Conservation (phyloP, 2,113 vertebrate species). For the Bombycilla garrulus region DNA sequence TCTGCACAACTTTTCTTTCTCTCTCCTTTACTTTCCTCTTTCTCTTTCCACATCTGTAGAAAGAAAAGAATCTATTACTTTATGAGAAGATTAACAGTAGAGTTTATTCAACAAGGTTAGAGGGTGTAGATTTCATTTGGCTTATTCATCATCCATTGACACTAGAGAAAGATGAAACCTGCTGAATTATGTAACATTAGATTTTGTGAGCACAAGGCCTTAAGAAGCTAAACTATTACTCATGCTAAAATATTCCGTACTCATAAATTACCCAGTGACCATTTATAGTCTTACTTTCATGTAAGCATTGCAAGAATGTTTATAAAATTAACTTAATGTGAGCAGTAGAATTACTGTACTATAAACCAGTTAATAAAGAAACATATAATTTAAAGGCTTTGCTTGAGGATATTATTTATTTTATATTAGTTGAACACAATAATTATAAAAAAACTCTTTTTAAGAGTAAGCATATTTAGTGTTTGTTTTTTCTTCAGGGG, state of each 20-base stretch:
- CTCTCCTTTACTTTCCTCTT: not conserved
- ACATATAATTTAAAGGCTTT: not conserved
- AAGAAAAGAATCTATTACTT: not conserved
- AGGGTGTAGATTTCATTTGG: not conserved
- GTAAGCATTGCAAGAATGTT: not conserved
- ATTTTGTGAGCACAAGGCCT: not conserved
- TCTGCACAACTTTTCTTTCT: not conserved
- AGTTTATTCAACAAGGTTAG: not conserved
- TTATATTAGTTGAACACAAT: not conserved
- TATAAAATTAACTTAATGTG: not conserved
- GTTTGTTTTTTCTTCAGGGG: not conserved
- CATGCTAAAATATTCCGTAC: not conserved
- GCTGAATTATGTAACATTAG: not conserved
- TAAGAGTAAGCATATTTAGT: not conserved
- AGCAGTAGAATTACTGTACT: not conserved
- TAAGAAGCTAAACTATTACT: not conserved
- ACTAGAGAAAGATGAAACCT: not conserved
- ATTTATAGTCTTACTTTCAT: not conserved
- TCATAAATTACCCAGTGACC: not conserved
- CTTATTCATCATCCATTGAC: not conserved
- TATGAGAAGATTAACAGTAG: not conserved
- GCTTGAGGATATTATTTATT: not conserved
- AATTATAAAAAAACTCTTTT: not conserved
- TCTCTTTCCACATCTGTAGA: not conserved
- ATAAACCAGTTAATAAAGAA: not conserved